Evolutionary conservation across 2,797 vertebrate species (phyloP).

Genomic region (Ctenopoma multispine): DNA sequence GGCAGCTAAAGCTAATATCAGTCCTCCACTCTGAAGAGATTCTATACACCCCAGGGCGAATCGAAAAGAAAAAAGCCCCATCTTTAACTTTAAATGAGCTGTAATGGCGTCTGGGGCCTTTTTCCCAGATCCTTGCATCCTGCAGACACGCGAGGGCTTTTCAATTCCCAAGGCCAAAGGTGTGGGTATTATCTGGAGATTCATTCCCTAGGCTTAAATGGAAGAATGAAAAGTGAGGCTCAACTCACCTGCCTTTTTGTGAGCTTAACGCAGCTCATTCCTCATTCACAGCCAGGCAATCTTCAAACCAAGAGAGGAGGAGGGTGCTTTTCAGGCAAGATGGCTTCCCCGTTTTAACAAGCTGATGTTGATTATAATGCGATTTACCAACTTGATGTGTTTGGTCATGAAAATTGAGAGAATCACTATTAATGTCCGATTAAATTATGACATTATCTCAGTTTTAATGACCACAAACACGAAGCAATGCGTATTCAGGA

Average conservation of each 20-base stretch:
- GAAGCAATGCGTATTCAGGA: no score
- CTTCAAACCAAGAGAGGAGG: constrained; percentile 29
- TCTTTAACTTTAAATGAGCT: constrained; percentile 72
- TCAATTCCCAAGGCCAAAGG: constrained; percentile 65
- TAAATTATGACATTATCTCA: background rate
- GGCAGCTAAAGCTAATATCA: constrained; percentile 39
- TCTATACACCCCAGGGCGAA: constrained; percentile 27
- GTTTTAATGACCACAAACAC: background rate
- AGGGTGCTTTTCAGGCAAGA: constrained; percentile 9
- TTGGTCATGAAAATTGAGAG: background rate
- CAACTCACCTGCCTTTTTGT: constrained; percentile 60
- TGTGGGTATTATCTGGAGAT: constrained; percentile 67
- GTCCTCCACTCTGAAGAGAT: constrained; percentile 26
- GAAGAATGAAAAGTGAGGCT: constrained; percentile 58
- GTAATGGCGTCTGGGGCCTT: constrained; percentile 53
- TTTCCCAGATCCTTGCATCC: constrained; percentile 50
- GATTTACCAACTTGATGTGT: constrained; percentile 2
- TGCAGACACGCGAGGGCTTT: constrained; percentile 43
- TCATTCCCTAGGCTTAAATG: constrained; percentile 58
- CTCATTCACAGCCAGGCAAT: constrained; percentile 54
- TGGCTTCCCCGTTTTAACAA: background rate
- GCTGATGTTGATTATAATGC: constrained; percentile 5
- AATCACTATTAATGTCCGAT: background rate
- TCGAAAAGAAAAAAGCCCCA: constrained; percentile 19
- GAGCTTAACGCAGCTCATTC: constrained; percentile 52